Base-by-base conservation (phyloP, 2,888 invertebrate genomes). In the Ischnura elegans region DNA sequence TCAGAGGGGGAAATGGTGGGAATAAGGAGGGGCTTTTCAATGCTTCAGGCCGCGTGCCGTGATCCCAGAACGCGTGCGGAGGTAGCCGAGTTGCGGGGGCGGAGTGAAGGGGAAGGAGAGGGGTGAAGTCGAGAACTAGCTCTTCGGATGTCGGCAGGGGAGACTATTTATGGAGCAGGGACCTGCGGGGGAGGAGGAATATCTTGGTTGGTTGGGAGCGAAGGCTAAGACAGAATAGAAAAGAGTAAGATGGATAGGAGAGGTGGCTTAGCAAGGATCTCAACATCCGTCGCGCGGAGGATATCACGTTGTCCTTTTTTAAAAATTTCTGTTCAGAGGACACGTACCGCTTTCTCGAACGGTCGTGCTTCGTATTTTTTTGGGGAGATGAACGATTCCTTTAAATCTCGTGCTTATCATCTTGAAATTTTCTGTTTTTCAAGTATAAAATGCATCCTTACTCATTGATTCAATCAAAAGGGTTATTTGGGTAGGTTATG, bases 1-100 rank as follows among this genome's bases (percentile, higher is more conserved):
- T 86, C 86, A 13, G 45, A 46, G 45, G 86, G 86, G n/a, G 46
- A 2, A 46, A 46, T 5, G 86, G 21, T 19, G 85, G 5, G 45
- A 45, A 45, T n/a, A n/a, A 45, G 43, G 86, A 5, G 36, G 61
- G 43, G 43, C 25, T 13, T 0, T 13, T 36, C 6, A 8, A 36
- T 61, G 61, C 61, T 61, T n/a, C 76, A 10, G 76, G 76, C 76
- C 36, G 76, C 76, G 36, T 76, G 76, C 76, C 76, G 76, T 76
- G 29, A 36, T 76, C 76, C 76, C 76, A 42, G 90, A 90, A 90
- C 55, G 55, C 61, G 51, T 25, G 55, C 55, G 90, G 13, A 16
- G 43, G 36, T 25, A 90, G 29, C 21, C 19, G 87, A 36, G 87
- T n/a, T n/a, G 36, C 29, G 87, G 51, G 87, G 29, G 19, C 16